These are phyloP conservation scores for Platyura marginata DNA, from an alignment of 1,140 invertebrate species.

Conservation along the genomic window DNA sequence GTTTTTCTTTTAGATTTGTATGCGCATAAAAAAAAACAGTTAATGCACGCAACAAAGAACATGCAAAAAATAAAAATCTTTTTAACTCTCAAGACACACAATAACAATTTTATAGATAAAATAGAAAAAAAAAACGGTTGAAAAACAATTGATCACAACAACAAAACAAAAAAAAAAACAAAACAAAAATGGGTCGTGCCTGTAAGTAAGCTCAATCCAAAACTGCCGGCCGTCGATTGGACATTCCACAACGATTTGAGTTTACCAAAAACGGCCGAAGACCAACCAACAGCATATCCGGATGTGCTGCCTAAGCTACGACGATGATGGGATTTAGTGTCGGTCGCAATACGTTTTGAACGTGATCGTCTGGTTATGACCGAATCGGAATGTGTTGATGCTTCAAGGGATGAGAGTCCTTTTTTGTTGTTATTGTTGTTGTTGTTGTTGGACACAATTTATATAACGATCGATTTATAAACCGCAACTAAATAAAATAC, in stretches of 20 bases:
- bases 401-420: conserved; percentile 10
- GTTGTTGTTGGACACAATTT: conserved; percentile 2
- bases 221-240: conserved; percentile 43
- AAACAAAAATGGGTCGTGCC: conserved; percentile 9
- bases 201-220: conserved; percentile 59
- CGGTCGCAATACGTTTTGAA: conserved; percentile 7
- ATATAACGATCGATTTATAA: too few relatives aligned
- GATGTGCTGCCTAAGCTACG: conserved; percentile 23
- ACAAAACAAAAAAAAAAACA: neutral
- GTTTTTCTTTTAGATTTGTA: too few relatives aligned
- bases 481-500: too few relatives aligned
- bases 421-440: conserved; percentile 4
- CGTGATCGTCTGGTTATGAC: conserved; percentile 18
- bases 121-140: conserved; percentile 3
- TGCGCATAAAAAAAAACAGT: too few relatives aligned
- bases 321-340: conserved; percentile 19
- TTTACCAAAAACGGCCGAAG: conserved; percentile 61
- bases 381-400: conserved; percentile 22
- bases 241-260: conserved; percentile 68
- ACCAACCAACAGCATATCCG: conserved; percentile 42
- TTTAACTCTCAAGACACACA: neutral
- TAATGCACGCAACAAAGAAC: conserved; percentile 5
- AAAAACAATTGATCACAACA: conserved; percentile 1
- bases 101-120: neutral
- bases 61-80: neutral